A percentile compares a stretch with the other conserved stretches of the same genome.
Conservation (phyloP, 1,140 invertebrate genomes). For the Panonychus citri region DNA sequence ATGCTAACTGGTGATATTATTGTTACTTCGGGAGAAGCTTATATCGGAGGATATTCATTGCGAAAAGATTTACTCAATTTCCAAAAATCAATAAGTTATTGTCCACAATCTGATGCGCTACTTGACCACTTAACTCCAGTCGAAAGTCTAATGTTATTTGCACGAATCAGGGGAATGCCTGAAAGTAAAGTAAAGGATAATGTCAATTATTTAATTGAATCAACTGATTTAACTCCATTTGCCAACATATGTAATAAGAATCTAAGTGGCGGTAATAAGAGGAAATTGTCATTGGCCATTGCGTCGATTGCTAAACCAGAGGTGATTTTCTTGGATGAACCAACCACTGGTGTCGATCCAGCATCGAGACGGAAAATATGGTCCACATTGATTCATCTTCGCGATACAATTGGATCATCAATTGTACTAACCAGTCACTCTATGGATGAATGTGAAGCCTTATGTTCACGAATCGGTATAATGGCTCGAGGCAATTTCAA, state of each 20-base stretch:
- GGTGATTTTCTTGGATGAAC: slow-evolving; percentile 33
- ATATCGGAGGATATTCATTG: slow-evolving; percentile 2
- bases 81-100: slow-evolving; percentile 26
- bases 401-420: not conserved
- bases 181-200: not conserved
- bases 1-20: slow-evolving; percentile 22
- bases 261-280: slow-evolving; percentile 57
- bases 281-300: slow-evolving; percentile 78
- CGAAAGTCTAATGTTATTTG: not conserved
- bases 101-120: slow-evolving; percentile 44
- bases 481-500: slow-evolving; percentile 63
- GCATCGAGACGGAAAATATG: slow-evolving; percentile 27
- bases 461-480: slow-evolving; percentile 58
- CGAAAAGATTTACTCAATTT: slow-evolving; percentile 31
- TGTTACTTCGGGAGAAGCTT: slow-evolving; percentile 19
- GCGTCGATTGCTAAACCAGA: slow-evolving; percentile 42
- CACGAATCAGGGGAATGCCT: not conserved
- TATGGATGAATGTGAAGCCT: slow-evolving; percentile 62
- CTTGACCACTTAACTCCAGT: slow-evolving; percentile 41
- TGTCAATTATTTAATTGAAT: not conserved
- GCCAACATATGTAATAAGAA: not conserved
- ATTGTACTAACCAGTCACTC: slow-evolving; percentile 10
- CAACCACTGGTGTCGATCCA: slow-evolving; percentile 33
- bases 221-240: not conserved
- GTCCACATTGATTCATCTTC: slow-evolving; percentile 17